phyloP scores from a whole-genome alignment of 2,113 vertebrate genomes.

The Nesoenas mayeri region DNA sequence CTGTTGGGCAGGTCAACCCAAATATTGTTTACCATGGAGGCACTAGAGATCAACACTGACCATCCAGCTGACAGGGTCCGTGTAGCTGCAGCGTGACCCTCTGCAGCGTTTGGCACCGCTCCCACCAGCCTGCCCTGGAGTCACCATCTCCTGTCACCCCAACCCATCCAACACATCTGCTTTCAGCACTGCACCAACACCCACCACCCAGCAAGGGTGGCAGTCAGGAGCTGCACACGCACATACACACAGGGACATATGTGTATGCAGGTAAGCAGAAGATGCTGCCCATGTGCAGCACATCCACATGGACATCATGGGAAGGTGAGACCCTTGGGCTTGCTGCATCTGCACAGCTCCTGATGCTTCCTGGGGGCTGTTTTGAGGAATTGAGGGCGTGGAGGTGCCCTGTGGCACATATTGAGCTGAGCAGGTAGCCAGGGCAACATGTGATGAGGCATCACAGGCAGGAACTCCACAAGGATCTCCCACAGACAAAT shows the following conservation, averaged over 20 bases:
- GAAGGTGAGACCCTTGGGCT: background rate
- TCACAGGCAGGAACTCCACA: rapidly evolving
- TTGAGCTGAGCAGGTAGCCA: background rate
- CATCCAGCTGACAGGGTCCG: background rate
- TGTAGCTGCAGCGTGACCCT: background rate
- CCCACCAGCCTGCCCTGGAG: background rate
- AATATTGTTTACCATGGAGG: background rate
- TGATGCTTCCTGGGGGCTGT: background rate
- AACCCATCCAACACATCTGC: background rate
- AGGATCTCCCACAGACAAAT: background rate
- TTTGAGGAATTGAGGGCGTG: rapidly evolving
- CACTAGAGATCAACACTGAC: background rate
- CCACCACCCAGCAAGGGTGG: background rate
- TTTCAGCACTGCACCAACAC: background rate
- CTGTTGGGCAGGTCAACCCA: background rate
- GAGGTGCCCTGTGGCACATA: background rate
- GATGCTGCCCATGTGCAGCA: background rate
- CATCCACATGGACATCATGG: rapidly evolving
- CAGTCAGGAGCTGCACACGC: background rate
- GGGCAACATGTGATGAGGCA: background rate
- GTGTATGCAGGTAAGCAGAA: rapidly evolving
- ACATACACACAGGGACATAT: rapidly evolving
- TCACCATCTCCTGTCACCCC: background rate
- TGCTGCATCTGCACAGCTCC: background rate
- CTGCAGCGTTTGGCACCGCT: background rate